Evolutionary conservation across 1,140 invertebrate species (phyloP).

Genomic region (Apis florea): DNA sequence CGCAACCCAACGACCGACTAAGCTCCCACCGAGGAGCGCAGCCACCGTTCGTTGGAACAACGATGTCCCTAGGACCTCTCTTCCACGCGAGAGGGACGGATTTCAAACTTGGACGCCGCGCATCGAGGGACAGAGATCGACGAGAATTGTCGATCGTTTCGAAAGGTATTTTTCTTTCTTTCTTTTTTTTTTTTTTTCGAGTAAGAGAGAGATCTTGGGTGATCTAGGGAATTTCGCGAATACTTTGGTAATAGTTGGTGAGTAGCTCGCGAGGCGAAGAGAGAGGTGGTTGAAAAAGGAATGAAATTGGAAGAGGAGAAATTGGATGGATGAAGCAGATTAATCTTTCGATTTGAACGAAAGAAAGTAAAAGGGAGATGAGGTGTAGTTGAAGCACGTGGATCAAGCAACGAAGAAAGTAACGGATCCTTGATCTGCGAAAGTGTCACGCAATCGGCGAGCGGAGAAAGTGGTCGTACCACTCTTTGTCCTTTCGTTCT

Average conservation of each 20-base stretch:
- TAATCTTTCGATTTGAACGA: background rate
- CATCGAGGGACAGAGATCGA: background rate
- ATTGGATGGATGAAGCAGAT: background rate
- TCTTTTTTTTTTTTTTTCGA: no score
- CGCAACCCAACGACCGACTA: constrained; percentile 72
- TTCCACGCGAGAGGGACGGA: background rate
- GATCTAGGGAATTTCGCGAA: background rate
- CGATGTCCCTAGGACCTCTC: constrained; percentile 55
- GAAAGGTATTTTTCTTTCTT: no score
- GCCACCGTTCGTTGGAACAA: constrained; percentile 52
- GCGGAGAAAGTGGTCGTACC: constrained; percentile 39
- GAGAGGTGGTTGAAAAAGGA: no score
- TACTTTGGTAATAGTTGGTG: no score
- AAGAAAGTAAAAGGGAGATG: background rate
- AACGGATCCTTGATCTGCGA: constrained; percentile 31
- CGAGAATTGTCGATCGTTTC: background rate
- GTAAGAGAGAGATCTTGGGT: background rate
- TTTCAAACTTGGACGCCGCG: background rate
- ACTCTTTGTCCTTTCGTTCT: constrained; percentile 43
- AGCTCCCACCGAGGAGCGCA: constrained; percentile 63
- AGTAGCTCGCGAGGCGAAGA: no score
- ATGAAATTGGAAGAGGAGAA: no score
- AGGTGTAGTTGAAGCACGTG: background rate
- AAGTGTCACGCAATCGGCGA: constrained; percentile 35
- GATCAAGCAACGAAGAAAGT: constrained; percentile 17